Evolutionary conservation across 2,113 vertebrate genomes (phyloP).

Genomic region (Accipiter virgatus): DNA sequence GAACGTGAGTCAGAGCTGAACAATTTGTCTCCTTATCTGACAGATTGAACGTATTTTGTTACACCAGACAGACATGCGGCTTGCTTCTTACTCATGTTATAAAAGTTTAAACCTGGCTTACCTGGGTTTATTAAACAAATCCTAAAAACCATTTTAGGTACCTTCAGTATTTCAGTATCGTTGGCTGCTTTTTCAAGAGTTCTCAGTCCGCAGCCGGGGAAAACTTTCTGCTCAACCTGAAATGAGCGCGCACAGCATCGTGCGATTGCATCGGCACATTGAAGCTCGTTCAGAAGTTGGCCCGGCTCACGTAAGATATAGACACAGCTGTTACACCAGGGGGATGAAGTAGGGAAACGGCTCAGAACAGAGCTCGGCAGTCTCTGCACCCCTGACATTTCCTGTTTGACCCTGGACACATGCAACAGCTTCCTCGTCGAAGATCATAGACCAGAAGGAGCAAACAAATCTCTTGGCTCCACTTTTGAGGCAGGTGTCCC

Average conservation of each 20-base stretch:
- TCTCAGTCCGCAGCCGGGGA: neutral
- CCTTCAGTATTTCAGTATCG: neutral
- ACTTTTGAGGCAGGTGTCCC: slow-evolving; percentile 63
- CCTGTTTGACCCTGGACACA: slow-evolving; percentile 54
- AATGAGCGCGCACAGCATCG: neutral
- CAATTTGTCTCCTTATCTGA: neutral
- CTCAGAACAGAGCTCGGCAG: slow-evolving; percentile 3
- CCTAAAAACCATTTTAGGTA: neutral
- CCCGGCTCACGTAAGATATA: neutral
- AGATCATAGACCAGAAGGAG: slow-evolving; percentile 56
- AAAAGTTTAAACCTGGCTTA: neutral
- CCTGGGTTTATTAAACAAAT: neutral
- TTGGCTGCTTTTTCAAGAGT: neutral
- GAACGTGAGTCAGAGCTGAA: neutral
- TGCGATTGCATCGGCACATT: neutral
- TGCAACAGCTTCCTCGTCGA: slow-evolving; percentile 41
- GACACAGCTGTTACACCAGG: slow-evolving; percentile 28
- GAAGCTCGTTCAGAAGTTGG: neutral
- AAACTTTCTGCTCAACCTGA: neutral
- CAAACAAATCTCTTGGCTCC: slow-evolving; percentile 63
- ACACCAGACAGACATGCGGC: rapidly evolving
- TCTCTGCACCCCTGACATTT: slow-evolving; percentile 43
- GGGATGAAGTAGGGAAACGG: slow-evolving; percentile 1
- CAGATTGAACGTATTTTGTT: neutral
- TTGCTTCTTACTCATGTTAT: neutral